Percentiles rank a stretch among this genome's conserved stretches.
Conservation (phyloP, 2,113 vertebrate species). For the Lagopus muta region DNA sequence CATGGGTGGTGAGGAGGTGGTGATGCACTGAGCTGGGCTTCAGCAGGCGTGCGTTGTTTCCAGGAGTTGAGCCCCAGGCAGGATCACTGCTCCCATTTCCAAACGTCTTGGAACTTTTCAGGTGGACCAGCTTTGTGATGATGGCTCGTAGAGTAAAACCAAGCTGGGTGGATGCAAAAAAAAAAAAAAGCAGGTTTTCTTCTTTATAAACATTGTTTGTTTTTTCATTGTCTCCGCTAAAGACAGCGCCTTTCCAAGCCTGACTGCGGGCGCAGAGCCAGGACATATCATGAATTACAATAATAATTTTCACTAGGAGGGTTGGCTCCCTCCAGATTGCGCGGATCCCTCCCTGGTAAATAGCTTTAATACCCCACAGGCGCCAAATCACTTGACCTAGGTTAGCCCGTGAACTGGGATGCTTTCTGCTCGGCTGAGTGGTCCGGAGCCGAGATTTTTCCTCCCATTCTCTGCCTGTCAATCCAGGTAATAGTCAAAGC, state of each 20-base stretch:
- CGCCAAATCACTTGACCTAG: conserved; percentile 90
- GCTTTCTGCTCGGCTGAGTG: conserved; percentile 82
- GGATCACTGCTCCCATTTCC: background rate
- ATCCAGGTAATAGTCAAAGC: conserved; percentile 83
- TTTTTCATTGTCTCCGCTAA: background rate
- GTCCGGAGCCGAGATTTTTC: conserved; percentile 75
- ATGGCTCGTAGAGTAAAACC: rapidly evolving
- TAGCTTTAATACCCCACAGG: conserved; percentile 86
- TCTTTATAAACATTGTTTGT: background rate
- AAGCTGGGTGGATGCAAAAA: background rate
- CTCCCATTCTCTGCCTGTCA: conserved; percentile 85
- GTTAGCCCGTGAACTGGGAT: conserved; percentile 77
- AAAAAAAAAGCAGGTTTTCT: background rate
- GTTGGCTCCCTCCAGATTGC: conserved; percentile 52
- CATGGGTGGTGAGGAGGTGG: background rate
- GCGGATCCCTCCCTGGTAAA: conserved; percentile 74
- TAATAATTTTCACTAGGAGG: background rate
- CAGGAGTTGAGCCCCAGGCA: background rate
- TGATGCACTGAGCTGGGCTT: background rate
- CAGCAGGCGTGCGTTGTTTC: background rate
- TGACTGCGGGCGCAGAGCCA: background rate
- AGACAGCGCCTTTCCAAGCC: background rate
- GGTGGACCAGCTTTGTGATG: background rate
- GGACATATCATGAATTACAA: background rate
- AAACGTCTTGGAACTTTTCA: background rate